Conservation (phyloP, 2,888 invertebrate species). For the Campoplex capitator region DNA sequence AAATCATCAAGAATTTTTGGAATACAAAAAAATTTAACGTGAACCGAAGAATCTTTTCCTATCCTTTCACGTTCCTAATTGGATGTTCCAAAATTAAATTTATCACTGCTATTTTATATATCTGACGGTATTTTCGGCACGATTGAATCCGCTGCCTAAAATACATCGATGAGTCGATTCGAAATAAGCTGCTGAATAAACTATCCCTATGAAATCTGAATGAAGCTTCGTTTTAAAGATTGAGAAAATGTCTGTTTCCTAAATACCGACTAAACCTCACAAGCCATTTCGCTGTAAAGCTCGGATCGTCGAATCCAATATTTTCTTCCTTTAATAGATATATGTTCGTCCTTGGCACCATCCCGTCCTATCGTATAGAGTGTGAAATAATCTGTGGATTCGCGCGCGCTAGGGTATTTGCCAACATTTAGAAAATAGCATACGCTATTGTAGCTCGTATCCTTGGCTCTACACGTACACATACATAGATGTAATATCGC, state of each 20-base stretch:
- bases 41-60: not conserved
- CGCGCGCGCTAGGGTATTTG: constrained; percentile 6
- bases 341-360: constrained; percentile 44
- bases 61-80: not conserved
- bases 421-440: constrained; percentile 53
- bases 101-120: no score
- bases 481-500: constrained; percentile 4
- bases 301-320: not conserved
- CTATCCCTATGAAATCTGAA: not conserved
- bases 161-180: not conserved
- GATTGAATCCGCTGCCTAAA: not conserved
- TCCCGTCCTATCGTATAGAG: constrained; percentile 8
- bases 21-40: not conserved
- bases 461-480: not conserved
- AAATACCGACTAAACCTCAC: not conserved
- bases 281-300: not conserved
- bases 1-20: not conserved
- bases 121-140: no score
- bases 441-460: constrained; percentile 17
- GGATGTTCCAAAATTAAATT: not conserved
- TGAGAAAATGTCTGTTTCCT: not conserved
- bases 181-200: not conserved
- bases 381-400: constrained; percentile 54
- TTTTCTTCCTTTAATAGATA: constrained; percentile 4
- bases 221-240: not conserved